Conservation (phyloP, 2,113 vertebrate species). For the Alaudala cheleensis region DNA sequence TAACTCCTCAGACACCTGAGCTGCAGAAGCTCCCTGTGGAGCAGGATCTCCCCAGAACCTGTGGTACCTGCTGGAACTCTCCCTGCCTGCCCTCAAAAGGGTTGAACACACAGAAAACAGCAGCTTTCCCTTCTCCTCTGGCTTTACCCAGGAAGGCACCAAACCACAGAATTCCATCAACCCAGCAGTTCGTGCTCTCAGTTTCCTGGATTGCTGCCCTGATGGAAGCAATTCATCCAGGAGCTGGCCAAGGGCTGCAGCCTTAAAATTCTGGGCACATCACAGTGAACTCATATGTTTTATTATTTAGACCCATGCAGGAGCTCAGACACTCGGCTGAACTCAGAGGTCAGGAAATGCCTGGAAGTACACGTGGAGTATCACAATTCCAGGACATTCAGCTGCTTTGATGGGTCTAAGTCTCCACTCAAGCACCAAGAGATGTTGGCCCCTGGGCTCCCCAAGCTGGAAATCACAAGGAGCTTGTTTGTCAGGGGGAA, state of each 20-base stretch:
- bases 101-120: not conserved
- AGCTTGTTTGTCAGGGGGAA: not conserved
- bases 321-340: not conserved
- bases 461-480: not conserved
- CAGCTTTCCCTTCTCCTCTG: not conserved
- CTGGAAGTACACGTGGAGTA: not conserved
- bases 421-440: accelerated
- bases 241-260: not conserved
- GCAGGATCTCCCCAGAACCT: not conserved
- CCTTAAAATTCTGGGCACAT: not conserved
- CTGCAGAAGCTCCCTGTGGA: not conserved
- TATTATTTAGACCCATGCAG: not conserved
- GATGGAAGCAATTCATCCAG: not conserved
- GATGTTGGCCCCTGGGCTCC: not conserved
- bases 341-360: not conserved
- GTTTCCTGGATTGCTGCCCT: not conserved
- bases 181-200: not conserved
- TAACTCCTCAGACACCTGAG: not conserved
- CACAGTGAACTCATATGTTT: not conserved
- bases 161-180: not conserved
- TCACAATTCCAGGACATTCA: not conserved
- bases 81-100: not conserved
- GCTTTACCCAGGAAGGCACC: not conserved
- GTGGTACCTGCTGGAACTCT: not conserved
- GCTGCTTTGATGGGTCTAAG: accelerated